Conservation (phyloP, 2,888 invertebrate genomes). For the Ariolimax columbianus region DNA sequence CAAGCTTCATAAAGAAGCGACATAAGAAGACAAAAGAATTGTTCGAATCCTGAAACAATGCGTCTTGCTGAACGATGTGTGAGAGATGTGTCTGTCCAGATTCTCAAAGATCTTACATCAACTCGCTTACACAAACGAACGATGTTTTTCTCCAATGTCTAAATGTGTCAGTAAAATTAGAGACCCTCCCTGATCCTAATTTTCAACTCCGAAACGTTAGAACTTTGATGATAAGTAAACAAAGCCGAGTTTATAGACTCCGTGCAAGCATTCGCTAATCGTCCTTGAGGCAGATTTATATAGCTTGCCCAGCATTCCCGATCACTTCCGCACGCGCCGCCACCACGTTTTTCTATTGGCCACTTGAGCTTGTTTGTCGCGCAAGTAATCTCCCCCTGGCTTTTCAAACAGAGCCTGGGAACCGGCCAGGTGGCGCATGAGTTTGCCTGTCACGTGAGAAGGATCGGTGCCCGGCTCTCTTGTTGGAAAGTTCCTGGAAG, state of each 20-base stretch:
- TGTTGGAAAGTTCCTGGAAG: conserved; percentile 20
- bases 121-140: too few relatives aligned
- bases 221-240: conserved; percentile 13
- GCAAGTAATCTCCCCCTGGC: conserved; percentile 45
- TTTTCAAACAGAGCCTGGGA: conserved; percentile 50
- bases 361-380: conserved; percentile 47
- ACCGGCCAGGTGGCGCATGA: conserved; percentile 31
- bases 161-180: conserved; percentile 17
- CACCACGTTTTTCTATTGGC: conserved; percentile 34
- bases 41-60: too few relatives aligned
- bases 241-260: neutral
- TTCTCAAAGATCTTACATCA: too few relatives aligned
- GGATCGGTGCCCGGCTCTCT: conserved; percentile 15
- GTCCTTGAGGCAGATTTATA: conserved; percentile 2
- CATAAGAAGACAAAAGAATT: too few relatives aligned
- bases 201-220: conserved; percentile 13
- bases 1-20: too few relatives aligned
- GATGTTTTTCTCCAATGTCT: neutral
- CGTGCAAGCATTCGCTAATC: conserved; percentile 4
- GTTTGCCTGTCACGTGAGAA: conserved; percentile 36
- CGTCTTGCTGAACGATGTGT: too few relatives aligned
- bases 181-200: conserved; percentile 8
- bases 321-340: conserved; percentile 38
- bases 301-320: conserved; percentile 2
- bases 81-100: too few relatives aligned